Evolutionary conservation across 1,140 invertebrate species (phyloP).

Genomic region (Trachymyrmex septentrionalis): DNA sequence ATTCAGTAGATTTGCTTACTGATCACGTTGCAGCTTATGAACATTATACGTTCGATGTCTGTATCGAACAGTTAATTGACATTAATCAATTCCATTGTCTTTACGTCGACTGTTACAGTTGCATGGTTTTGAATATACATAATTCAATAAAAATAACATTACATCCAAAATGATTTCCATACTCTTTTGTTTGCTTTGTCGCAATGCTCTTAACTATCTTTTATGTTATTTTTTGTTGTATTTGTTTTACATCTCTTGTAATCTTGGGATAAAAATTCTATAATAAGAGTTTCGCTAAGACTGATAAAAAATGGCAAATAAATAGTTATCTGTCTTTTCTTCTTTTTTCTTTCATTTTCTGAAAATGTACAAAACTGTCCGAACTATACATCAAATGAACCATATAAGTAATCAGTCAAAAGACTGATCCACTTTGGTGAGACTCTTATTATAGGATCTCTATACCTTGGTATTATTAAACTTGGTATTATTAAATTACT

Average conservation of each 20-base stretch:
- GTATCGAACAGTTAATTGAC: constrained; percentile 36
- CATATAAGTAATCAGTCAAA: no score
- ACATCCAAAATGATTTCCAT: not conserved
- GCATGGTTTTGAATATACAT: not conserved
- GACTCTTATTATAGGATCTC: no score
- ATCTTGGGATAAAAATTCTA: no score
- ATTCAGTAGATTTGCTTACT: constrained; percentile 13
- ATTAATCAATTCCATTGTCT: constrained; percentile 29
- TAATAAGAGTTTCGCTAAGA: no score
- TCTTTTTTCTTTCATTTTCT: no score
- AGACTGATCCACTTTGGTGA: no score
- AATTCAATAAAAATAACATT: constrained; percentile 25
- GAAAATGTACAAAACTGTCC: no score
- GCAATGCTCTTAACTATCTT: not conserved
- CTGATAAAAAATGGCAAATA: no score
- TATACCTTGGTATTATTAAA: not conserved
- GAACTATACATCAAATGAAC: no score
- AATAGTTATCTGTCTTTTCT: no score
- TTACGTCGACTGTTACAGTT: not conserved
- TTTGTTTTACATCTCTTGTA: not conserved
- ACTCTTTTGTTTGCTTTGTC: not conserved
- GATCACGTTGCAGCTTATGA: constrained; percentile 4
- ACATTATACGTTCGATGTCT: not conserved
- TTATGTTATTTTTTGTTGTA: not conserved
- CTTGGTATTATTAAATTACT: not conserved